Evolutionary conservation across 1,140 invertebrate genomes (phyloP).

Genomic region (Orius insidiosus): DNA sequence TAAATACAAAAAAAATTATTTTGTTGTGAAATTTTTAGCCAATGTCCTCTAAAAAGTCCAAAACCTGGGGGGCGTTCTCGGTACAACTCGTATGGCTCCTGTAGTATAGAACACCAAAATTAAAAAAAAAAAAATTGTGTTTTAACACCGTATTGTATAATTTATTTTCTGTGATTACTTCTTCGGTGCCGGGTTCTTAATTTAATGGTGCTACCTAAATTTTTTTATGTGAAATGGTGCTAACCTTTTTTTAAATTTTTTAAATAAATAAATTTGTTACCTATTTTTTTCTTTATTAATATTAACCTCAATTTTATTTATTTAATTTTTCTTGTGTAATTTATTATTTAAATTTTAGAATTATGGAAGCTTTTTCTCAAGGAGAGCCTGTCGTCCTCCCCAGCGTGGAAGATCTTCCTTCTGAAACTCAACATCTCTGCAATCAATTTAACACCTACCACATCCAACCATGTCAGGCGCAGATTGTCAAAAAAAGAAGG

Average conservation of each 20-base stretch:
- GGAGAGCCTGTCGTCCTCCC: slow-evolving; percentile 51
- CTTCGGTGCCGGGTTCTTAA: too few species aligned
- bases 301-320: not conserved
- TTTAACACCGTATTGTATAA: too few species aligned
- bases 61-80: not conserved
- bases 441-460: slow-evolving; percentile 79
- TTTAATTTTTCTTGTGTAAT: slow-evolving; percentile 5
- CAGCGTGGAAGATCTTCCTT: slow-evolving; percentile 48
- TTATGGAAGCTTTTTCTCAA: slow-evolving; percentile 34
- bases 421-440: slow-evolving; percentile 64
- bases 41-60: slow-evolving; percentile 9
- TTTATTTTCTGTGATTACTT: too few species aligned
- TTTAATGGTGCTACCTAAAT: too few species aligned
- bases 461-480: slow-evolving; percentile 56
- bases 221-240: too few species aligned
- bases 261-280: not conserved
- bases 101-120: too few species aligned
- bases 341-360: slow-evolving; percentile 17
- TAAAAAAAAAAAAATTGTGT: too few species aligned
- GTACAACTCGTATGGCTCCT: not conserved
- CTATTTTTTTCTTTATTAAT: not conserved
- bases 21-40: slow-evolving; percentile 6
- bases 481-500: slow-evolving; percentile 58
- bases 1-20: slow-evolving; percentile 8
- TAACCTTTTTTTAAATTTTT: too few species aligned